Base-by-base conservation (phyloP, 1,140 invertebrate genomes). In the Brachionus calyciflorus region DNA sequence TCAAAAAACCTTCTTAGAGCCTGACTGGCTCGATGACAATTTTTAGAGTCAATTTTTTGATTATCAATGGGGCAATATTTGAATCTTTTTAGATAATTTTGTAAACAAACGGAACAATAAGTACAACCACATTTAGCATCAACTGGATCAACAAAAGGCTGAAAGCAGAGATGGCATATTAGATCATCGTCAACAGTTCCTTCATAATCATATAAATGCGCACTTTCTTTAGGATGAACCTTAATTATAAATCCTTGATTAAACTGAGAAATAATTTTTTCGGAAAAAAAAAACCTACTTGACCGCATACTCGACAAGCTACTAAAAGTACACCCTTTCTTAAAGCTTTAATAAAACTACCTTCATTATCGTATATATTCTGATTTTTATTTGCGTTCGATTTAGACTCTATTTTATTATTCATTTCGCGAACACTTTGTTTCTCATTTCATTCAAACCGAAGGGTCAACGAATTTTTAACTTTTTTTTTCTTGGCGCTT, bases 101-200 rank as follows among this genome's bases (percentile, higher is more conserved):
- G 81, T 14, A 86, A 78, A 77, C 85, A 86, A 33, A 81, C 78
- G 9, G 84, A 81, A 79, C 87, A 88, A 80, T 86, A 87, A 24
- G 87, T 88, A 78, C 87, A 87, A 70, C 86, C 86, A 79, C 87
- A 88, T 70, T 83, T 84, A 7, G 87, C 87, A 80, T 88, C 87
- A 44, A 81, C 46, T n/a, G 83, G 82, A 19, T 78, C 79, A 28
- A 82, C 81, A 51, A 81, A 81, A 2, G 81, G 81, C 78, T 83
- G 87, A 5, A 87, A 82, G 77, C 87, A 87, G 37, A 87, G 86
- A 77, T 87, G 84, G 78, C 86, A 87, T 77, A 83, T 86, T 21
- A 87, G 80, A 76, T 87, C 87, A 77, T 87, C 86, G 77, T 87
- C 87, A 12, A 87, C 85, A n/a, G 86, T 82, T 55, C 84, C 82